phyloP scores from a whole-genome alignment of 2,888 invertebrate species.

The Scotopteryx bipunctaria region DNA sequence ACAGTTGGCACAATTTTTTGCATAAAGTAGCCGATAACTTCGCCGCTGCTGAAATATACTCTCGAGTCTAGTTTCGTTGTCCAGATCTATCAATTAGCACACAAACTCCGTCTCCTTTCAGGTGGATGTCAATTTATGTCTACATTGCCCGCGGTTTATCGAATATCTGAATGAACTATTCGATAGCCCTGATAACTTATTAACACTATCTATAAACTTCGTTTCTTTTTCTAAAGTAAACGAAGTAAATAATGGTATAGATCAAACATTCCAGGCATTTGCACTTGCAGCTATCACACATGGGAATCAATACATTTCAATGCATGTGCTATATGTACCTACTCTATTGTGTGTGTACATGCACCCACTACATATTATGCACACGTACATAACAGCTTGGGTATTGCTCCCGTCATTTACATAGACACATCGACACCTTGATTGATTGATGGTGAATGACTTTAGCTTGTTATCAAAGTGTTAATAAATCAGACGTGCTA shows the following conservation, averaged over 20 bases:
- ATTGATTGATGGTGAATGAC: constrained; percentile 55
- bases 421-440: constrained; percentile 52
- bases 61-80: constrained; percentile 47
- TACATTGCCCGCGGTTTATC: constrained; percentile 46
- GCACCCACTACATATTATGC: constrained; percentile 21
- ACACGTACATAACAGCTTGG: constrained; percentile 32
- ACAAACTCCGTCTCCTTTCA: constrained; percentile 68
- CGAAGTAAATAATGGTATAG: no score
- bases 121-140: constrained; percentile 73
- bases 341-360: neutral
- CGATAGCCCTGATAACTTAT: constrained; percentile 38
- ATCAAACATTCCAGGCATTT: constrained; percentile 7
- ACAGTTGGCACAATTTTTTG: constrained; percentile 34
- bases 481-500: constrained; percentile 49
- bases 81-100: constrained; percentile 74
- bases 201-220: no score
- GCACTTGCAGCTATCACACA: constrained; percentile 2
- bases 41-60: constrained; percentile 12
- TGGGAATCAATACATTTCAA: constrained; percentile 25
- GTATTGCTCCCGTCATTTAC: constrained; percentile 53
- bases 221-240: no score
- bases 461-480: constrained; percentile 52
- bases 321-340: constrained; percentile 6
- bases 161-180: constrained; percentile 43
- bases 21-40: neutral